Percentiles rank a stretch among this genome's conserved stretches.
phyloP scores from a whole-genome alignment of 2,888 invertebrate species.

The Apamea crenata region DNA sequence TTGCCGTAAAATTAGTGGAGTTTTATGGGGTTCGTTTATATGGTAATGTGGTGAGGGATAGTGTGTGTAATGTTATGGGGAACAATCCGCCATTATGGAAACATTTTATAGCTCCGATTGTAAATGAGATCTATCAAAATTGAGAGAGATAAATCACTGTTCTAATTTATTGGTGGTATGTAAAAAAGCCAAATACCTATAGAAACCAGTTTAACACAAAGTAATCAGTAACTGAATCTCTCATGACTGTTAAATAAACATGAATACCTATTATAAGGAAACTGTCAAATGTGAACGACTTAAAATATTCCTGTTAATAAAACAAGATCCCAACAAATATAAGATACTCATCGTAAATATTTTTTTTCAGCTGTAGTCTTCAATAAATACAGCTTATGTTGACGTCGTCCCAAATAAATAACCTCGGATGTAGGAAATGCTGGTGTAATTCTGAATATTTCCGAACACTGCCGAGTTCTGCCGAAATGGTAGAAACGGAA shows the following conservation, averaged over 20 bases:
- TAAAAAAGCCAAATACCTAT: not conserved
- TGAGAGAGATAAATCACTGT: not conserved
- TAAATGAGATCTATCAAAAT: not conserved
- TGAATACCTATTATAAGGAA: not conserved
- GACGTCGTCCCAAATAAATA: constrained; percentile 30
- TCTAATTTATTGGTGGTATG: not conserved
- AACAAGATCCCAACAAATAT: not conserved
- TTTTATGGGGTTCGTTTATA: constrained; percentile 54
- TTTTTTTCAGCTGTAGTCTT: constrained; percentile 1
- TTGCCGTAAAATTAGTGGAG: constrained; percentile 52
- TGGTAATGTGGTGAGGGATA: constrained; percentile 28
- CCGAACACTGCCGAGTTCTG: not conserved
- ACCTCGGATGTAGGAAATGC: not conserved
- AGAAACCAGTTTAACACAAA: no score
- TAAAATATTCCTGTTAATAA: not conserved
- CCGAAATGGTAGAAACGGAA: not conserved
- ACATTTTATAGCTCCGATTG: not conserved
- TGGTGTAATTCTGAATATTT: not conserved
- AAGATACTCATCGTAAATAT: constrained; percentile 17
- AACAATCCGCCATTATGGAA: not conserved
- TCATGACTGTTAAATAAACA: not conserved
- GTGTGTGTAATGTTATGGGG: constrained; percentile 5
- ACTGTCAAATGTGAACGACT: not conserved
- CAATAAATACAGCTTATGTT: constrained; percentile 45
- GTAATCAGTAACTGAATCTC: no score